Conservation (phyloP, 2,888 invertebrate genomes). For the Rhaphigaster nebulosa region DNA sequence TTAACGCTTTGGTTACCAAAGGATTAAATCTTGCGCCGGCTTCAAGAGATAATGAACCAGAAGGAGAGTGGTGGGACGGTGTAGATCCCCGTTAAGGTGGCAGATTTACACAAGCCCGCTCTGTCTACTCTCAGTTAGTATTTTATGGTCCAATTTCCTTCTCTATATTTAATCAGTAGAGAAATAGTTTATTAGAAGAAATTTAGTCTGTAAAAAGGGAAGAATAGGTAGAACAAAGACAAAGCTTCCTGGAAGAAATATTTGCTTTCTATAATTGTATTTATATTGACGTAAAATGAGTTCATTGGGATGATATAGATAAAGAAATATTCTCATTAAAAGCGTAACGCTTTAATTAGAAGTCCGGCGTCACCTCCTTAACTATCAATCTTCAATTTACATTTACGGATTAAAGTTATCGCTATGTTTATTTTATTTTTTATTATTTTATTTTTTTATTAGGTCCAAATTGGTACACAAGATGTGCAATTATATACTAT, state of each 20-base stretch:
- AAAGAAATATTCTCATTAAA: no score
- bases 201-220: not conserved
- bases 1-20: constrained; percentile 21
- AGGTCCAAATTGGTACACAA: no score
- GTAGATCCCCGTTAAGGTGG: not conserved
- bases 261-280: no score
- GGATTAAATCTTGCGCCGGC: not conserved
- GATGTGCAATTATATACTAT: no score
- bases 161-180: constrained; percentile 1
- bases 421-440: no score
- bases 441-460: no score
- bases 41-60: not conserved
- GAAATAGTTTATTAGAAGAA: not conserved
- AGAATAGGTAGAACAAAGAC: not conserved
- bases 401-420: no score
- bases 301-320: no score
- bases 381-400: no score
- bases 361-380: no score
- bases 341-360: no score
- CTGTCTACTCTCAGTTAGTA: not conserved
- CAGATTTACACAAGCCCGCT: not conserved
- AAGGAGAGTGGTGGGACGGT: not conserved
- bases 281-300: no score
- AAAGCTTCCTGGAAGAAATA: not conserved
- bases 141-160: not conserved